A percentile compares a stretch with the other conserved stretches of the same genome.
Conservation (phyloP, 2,888 invertebrate species). For the Dryocosmus kuriphilus region DNA sequence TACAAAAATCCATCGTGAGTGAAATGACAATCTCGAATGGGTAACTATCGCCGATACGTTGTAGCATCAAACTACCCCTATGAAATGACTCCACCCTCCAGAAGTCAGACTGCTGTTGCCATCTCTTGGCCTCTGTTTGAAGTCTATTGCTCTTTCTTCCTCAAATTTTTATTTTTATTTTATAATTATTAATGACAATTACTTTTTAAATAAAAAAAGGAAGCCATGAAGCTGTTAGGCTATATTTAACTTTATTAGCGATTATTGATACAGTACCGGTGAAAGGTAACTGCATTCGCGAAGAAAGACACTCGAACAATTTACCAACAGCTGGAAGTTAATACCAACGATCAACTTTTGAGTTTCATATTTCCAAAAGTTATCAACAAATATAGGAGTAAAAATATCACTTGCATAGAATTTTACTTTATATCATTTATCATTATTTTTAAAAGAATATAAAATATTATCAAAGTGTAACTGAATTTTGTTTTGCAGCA, state of each 20-base stretch:
- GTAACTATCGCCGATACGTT: background rate
- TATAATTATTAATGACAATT: background rate
- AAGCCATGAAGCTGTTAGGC: background rate
- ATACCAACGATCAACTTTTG: background rate
- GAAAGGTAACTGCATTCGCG: background rate
- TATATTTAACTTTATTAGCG: background rate
- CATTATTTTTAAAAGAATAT: too few relatives aligned
- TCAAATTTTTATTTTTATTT: background rate
- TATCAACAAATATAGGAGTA: background rate
- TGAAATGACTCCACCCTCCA: conserved; percentile 23
- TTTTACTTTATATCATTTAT: too few relatives aligned
- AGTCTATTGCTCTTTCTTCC: too few relatives aligned
- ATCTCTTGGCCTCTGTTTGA: conserved; percentile 3
- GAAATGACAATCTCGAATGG: background rate
- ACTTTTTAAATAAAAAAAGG: background rate
- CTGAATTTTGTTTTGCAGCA: too few relatives aligned
- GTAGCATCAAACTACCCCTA: conserved; percentile 25
- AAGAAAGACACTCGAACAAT: background rate
- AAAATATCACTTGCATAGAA: too few relatives aligned
- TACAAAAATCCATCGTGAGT: conserved; percentile 8
- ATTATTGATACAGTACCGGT: background rate
- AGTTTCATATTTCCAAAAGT: background rate
- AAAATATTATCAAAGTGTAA: too few relatives aligned
- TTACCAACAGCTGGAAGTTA: background rate
- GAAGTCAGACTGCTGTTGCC: background rate